phyloP scores from a whole-genome alignment of 2,113 vertebrate species.

The Phylloscopus trochiloides region DNA sequence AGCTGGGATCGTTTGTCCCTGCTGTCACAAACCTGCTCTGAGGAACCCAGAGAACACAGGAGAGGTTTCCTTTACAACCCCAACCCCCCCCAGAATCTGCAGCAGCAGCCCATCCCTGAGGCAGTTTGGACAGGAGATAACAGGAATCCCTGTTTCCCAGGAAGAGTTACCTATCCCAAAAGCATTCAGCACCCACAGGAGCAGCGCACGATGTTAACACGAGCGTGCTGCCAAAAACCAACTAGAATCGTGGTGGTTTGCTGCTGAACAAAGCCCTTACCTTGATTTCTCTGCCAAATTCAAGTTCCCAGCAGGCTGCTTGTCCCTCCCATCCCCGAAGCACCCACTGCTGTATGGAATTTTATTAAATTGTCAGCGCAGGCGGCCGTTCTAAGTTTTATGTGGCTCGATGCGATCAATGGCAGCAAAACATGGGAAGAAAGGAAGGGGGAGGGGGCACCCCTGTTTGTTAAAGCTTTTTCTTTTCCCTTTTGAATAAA shows the following conservation, averaged over 20 bases:
- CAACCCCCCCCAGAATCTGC: fast-evolving
- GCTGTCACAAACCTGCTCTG: neutral
- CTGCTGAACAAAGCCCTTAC: slow-evolving; percentile 20
- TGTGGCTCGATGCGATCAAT: neutral
- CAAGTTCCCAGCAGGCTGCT: slow-evolving; percentile 13
- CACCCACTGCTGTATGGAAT: neutral
- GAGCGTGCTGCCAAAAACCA: neutral
- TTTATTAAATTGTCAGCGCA: slow-evolving; percentile 22
- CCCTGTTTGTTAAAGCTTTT: slow-evolving; percentile 36
- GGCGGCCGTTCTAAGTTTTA: slow-evolving; percentile 25
- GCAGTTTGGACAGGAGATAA: neutral
- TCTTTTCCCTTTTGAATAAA: slow-evolving; percentile 61
- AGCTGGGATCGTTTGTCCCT: neutral
- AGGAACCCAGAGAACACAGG: fast-evolving
- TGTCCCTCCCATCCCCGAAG: neutral
- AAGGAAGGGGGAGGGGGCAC: neutral
- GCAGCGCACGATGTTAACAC: fast-evolving
- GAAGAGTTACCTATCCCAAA: neutral
- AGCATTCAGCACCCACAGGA: neutral
- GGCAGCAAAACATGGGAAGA: slow-evolving; percentile 11
- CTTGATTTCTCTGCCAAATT: slow-evolving; percentile 41
- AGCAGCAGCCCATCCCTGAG: neutral
- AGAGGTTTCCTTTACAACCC: neutral
- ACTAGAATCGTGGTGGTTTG: neutral
- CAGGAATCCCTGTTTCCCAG: neutral